Conservation (phyloP, 2,888 invertebrate species). For the Congeria kusceri region DNA sequence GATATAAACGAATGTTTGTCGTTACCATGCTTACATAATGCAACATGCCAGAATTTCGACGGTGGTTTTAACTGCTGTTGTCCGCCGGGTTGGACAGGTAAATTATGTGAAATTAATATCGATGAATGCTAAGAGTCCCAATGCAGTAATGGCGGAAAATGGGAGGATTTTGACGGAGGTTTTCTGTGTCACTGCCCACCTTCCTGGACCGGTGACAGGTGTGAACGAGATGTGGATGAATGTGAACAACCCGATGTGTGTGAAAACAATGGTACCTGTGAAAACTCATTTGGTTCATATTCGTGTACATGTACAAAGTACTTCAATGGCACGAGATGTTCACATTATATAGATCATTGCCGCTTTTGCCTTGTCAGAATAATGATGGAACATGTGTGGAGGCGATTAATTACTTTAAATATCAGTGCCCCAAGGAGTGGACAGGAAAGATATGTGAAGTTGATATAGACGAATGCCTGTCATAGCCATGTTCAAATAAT, state of each 20-base stretch:
- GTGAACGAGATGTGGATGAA: no score
- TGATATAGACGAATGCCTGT: conserved; percentile 4
- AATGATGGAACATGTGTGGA: conserved; percentile 16
- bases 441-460: background rate
- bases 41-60: conserved; percentile 19
- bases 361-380: background rate
- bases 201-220: no score
- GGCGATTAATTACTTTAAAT: background rate
- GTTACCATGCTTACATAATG: conserved; percentile 24
- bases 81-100: background rate
- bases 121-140: conserved; percentile 5
- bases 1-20: conserved; percentile 33
- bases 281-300: background rate
- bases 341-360: background rate
- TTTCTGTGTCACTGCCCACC: background rate
- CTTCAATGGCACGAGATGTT: background rate
- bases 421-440: background rate
- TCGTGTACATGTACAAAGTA: background rate
- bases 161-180: background rate
- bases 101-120: background rate
- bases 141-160: background rate
- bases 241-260: background rate
- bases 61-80: background rate
- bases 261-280: background rate
- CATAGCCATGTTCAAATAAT: background rate